Base-by-base conservation (phyloP, 2,113 vertebrate genomes). In the Nothoprocta pentlandii region DNA sequence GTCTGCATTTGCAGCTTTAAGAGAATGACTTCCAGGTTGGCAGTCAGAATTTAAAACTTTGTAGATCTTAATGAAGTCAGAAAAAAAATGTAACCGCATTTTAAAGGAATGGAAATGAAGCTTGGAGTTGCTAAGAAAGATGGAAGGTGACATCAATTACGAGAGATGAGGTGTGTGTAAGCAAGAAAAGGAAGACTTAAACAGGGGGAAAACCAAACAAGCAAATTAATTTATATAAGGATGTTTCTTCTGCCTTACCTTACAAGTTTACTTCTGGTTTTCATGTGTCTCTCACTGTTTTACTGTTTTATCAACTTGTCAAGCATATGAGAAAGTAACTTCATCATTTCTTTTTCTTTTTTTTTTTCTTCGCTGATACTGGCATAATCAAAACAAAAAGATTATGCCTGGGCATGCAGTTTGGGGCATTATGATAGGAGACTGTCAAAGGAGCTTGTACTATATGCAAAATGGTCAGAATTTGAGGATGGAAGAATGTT, bases 361-460 rank as follows among this genome's bases (percentile, higher is more conserved):
- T 21, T 2, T 19, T 67, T 71, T 70, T 11, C 49, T 49, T 21
- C 49, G 23, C 21, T 10, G 17, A 23, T 62, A 36, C 4, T 76
- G 56, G 46, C 16, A 84, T 5, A 83, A 73, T n/a, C 63, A 49
- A 23, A 87, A 62, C 19, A 39, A 81, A 76, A 69, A 66, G 90
- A 44, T 64, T 81, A 44, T 13, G 5, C 26, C 44, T 79, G 32
- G 30, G 9, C 25, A 39, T 73, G 39, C 8, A 62, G 19, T 21
- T 10, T 9, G 14, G 7, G 12, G 0, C 4, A 1, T 14, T 73
- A 23, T 32, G 17, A 54, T 89, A 69, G 49, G 11, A 5, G 28
- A 6, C 51, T 49, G 1, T n/a, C 22, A 83, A 87, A 25, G 17
- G 22, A 85, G 4, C n/a, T 2, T 1, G 4, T 15, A 8, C 4